phyloP scores from a whole-genome alignment of 2,113 vertebrate genomes.

The Numenius arquata region DNA sequence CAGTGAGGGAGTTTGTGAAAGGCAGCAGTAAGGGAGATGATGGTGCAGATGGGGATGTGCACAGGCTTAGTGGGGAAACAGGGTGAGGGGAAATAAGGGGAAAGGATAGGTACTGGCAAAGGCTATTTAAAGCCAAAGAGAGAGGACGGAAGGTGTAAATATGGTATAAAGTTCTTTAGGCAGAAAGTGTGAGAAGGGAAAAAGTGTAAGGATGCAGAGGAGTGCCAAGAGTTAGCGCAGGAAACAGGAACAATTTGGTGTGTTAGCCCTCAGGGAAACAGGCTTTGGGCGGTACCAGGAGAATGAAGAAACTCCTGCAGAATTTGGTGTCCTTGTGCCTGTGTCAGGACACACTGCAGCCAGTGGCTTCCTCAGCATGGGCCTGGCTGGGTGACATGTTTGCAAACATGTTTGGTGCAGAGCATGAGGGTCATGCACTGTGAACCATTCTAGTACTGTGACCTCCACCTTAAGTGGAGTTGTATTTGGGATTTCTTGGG shows the following conservation, averaged over 20 bases:
- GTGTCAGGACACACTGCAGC: background rate
- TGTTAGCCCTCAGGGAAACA: background rate
- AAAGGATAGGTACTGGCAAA: background rate
- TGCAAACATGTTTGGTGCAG: background rate
- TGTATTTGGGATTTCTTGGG: background rate
- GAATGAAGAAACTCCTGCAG: background rate
- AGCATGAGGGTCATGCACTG: rapidly evolving
- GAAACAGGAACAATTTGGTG: background rate
- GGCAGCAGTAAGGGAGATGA: background rate
- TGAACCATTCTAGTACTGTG: background rate
- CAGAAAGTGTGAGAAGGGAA: background rate
- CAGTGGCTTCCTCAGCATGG: background rate
- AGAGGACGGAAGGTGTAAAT: background rate
- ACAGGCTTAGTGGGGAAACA: background rate
- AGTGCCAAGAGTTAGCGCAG: background rate
- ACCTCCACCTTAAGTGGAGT: too few relatives aligned
- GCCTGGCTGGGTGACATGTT: background rate
- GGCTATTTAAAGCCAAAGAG: background rate
- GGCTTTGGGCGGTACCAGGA: background rate
- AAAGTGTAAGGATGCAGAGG: rapidly evolving
- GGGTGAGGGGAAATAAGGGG: background rate
- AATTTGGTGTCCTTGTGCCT: background rate
- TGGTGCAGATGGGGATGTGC: rapidly evolving
- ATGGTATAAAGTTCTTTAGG: background rate
- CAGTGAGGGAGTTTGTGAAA: background rate